These are phyloP conservation scores for Amiota mariae DNA, from an alignment of 2,888 invertebrate species.

Conservation along the genomic window DNA sequence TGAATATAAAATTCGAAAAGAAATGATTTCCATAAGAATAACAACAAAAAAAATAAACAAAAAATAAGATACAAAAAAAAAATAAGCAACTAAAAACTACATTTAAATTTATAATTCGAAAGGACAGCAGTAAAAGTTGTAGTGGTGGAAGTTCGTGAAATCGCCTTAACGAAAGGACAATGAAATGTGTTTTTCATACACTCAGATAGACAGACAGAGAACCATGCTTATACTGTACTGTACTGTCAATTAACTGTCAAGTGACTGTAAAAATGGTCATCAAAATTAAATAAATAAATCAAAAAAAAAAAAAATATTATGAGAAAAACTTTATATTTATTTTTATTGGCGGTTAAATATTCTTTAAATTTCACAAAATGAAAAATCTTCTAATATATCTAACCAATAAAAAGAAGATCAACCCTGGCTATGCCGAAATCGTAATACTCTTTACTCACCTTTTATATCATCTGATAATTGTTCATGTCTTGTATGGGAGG, in stretches of 20 bases:
- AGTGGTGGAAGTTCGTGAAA: no score
- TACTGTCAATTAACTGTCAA: conserved; percentile 64
- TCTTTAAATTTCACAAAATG: no score
- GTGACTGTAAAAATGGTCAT: background rate
- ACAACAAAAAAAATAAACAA: background rate
- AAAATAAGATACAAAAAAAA: background rate
- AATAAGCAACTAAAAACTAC: background rate
- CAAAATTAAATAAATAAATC: background rate
- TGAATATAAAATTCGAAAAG: no score
- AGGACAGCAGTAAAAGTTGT: background rate
- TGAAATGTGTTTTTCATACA: background rate
- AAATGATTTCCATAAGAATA: background rate
- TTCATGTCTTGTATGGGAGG: no score
- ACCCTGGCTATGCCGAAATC: no score
- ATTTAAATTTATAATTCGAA: no score
- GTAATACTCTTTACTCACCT: no score
- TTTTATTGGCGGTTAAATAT: background rate
- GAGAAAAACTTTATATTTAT: background rate
- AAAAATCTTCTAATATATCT: no score
- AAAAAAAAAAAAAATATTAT: background rate
- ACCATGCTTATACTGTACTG: no score
- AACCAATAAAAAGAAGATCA: no score
- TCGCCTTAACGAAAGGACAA: no score
- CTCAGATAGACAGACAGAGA: conserved; percentile 38
- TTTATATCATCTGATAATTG: no score